Evolutionary conservation across 2,797 vertebrate species (phyloP).

Genomic region (Halcyon chelicuti): DNA sequence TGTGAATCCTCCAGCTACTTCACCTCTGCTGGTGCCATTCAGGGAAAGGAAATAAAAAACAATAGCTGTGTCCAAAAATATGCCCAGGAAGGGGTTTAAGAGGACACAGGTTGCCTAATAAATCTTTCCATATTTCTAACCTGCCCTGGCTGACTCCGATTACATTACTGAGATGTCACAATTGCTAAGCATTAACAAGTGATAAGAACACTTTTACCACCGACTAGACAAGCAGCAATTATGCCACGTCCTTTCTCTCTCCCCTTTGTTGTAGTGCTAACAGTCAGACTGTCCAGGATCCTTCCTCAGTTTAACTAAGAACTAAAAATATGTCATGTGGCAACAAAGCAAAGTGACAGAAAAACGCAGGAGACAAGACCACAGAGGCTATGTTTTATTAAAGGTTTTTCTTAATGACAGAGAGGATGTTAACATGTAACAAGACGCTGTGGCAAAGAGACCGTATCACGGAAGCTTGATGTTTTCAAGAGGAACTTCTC

Average conservation of each 20-base stretch:
- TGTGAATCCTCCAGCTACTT: neutral
- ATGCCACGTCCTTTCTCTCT: neutral
- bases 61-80: constrained; percentile 42
- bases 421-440: neutral
- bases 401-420: neutral
- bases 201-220: constrained; percentile 42
- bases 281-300: neutral
- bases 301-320: constrained; percentile 3
- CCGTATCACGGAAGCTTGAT: accelerated
- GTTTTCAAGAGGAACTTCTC: neutral
- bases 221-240: constrained; percentile 15
- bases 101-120: constrained; percentile 36
- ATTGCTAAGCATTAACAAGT: constrained; percentile 39
- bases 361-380: neutral
- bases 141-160: constrained; percentile 21
- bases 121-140: constrained; percentile 28
- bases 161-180: constrained; percentile 47
- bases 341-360: constrained; percentile 35
- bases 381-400: neutral
- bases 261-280: constrained; percentile 10
- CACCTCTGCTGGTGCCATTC: neutral
- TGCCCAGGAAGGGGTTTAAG: neutral
- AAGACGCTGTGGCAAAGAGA: neutral
- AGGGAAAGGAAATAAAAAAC: constrained; percentile 48
- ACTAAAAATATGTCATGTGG: constrained; percentile 22